Evolutionary conservation across 2,797 vertebrate genomes (phyloP), one percentile per base, ranked within the genome.

Genomic region (Pipistrellus nathusii): DNA sequence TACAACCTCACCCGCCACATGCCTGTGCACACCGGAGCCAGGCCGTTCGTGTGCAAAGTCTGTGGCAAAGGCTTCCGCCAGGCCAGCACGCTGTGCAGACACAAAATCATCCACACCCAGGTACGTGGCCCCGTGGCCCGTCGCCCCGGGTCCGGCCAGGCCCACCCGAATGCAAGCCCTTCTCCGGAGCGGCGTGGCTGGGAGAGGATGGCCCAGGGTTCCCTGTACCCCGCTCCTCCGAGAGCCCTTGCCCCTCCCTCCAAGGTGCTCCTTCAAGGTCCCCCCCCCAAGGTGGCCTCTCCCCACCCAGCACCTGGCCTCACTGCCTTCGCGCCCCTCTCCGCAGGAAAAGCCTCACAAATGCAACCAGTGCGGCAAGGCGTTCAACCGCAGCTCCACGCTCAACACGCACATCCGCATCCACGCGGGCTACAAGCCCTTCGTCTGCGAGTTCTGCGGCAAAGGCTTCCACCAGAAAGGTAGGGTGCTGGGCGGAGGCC

Each of bases 381-480:
- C 99, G 44, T 99, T 99, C 98, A 99, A 99, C 97, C 98, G 99
- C 94, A 99, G 99, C 97, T 99, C 99, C 95, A 99, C 99, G 91
- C 98, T 99, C 96, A 99, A 99, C 98, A 99, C 99, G 69, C 99
- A 99, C 91, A 99, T 99, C 91, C 98, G 99, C 84, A 99, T 99
- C 97, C 99, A 99, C 94, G 99, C 99, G 10, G 99, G 99, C 80
- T 99, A 99, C 98, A 99, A 99, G 97, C 99, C 99, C 66, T 99
- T 99, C 98, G 98, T 99, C 86, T 99, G 99, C 93, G 99, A 99
- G 97, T 99, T 99, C 96, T 99, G 99, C 91, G 99, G 99, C 93
- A 99, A 99, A 98, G 99, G 99, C 78, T 99, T 99, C 97, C 99
- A 99, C 97, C 99, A 99, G 98, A 99, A 99, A 99, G 99, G 99